Evolutionary conservation across 2,797 vertebrate species (phyloP), one percentile per base, ranked within the genome.

Genomic region (Sebastiscus tertius): DNA sequence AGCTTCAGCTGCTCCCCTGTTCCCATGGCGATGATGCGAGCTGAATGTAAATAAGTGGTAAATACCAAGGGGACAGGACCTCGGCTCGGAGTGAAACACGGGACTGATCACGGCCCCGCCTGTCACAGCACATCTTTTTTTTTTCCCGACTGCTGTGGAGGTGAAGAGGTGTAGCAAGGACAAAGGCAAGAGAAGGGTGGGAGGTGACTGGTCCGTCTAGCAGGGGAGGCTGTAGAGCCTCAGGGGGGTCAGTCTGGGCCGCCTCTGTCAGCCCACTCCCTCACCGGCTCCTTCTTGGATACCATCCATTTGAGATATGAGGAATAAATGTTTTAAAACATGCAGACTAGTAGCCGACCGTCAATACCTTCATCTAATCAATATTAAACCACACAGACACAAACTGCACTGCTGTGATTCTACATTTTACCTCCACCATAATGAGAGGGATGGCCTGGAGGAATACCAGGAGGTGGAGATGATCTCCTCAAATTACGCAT

Each of bases 401-500:
- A 81, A 33, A 63, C 24, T 56, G 49, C n/a, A 12, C 24, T 39
- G 20, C 24, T 34, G 20, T 75, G 64, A 72, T 55, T 83, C 11
- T 26, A 58, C 74, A 56, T 83, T 72, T 71, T 61, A 58, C 64
- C 27, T 64, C 56, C 39, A 27, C 36, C 72, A 13, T 70, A 55
- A 85, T 72, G 71, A 77, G 71, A 80, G 26, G 33, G 7, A 49
- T 56, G 62, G 65, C 85, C 88, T 71, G n/a, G 55, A 75, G 87
- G 78, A 31, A 77, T 61, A 80, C 92, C 83, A 88, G 64, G 58
- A 86, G 87, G 78, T 77, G 82, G 77, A 80, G 79, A 85, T 36
- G 76, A 65, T 77, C 79, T 87, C 85, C 87, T 92, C 82, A 89
- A 87, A 92, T 93, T 91, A 91, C 90, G 1, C 71, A 69, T 72